Evolutionary conservation across 2,888 invertebrate species (phyloP).

Genomic region (Geophilus truncorum): DNA sequence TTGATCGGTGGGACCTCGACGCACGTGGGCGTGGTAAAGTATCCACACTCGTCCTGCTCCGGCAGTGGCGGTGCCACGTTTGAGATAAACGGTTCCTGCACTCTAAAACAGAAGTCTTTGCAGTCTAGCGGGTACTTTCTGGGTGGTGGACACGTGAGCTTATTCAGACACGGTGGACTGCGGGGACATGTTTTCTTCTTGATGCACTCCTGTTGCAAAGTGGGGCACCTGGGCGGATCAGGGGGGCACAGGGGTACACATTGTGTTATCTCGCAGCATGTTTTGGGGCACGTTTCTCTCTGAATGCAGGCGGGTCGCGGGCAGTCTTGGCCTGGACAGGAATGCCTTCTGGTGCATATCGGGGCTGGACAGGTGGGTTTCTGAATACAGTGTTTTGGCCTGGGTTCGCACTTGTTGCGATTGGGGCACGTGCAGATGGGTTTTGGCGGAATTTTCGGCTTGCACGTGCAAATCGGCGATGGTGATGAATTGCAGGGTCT

Average conservation of each 20-base stretch:
- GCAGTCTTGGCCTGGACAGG: no score
- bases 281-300: no score
- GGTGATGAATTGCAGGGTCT: not conserved
- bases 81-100: not conserved
- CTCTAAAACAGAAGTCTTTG: not conserved
- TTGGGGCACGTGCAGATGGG: not conserved
- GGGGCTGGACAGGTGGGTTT: not conserved
- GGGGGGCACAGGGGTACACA: not conserved
- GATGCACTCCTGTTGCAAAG: not conserved
- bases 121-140: not conserved
- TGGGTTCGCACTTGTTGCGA: not conserved
- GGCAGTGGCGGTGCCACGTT: not conserved
- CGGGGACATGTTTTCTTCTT: not conserved
- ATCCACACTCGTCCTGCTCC: not conserved
- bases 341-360: no score
- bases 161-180: not conserved
- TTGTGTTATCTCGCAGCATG: no score
- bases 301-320: no score
- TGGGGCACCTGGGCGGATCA: not conserved
- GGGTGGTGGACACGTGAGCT: not conserved
- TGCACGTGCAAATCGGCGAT: not conserved
- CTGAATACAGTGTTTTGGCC: not conserved
- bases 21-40: not conserved
- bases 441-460: no score
- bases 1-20: not conserved